Evolutionary conservation across 2,888 invertebrate species (phyloP).

Genomic region (Hemithea aestivaria): DNA sequence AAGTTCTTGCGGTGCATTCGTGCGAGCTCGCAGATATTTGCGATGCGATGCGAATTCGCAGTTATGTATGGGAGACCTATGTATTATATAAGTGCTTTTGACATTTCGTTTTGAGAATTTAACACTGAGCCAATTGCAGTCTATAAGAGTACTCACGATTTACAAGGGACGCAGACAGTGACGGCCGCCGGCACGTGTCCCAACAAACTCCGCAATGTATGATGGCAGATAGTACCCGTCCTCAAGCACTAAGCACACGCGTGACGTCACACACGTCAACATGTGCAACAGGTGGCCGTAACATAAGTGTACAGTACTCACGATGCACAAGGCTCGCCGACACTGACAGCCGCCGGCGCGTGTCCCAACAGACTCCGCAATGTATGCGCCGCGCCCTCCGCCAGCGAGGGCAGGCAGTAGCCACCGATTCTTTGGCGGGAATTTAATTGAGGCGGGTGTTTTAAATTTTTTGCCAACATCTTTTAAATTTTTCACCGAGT

Average conservation of each 20-base stretch:
- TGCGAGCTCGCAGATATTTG: too few relatives aligned
- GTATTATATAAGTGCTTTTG: too few relatives aligned
- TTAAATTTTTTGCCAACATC: too few relatives aligned
- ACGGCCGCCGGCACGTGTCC: slow-evolving; percentile 89
- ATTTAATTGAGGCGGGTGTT: too few relatives aligned
- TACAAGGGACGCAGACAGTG: slow-evolving; percentile 58
- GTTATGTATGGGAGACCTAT: too few relatives aligned
- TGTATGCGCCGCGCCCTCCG: slow-evolving; percentile 92
- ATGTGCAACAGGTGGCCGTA: slow-evolving; percentile 90
- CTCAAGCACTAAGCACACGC: slow-evolving; percentile 94
- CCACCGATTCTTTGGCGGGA: too few relatives aligned
- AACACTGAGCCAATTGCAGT: too few relatives aligned
- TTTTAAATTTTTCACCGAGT: too few relatives aligned
- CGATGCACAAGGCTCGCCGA: slow-evolving; percentile 69
- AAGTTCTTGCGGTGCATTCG: too few relatives aligned
- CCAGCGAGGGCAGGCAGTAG: slow-evolving; percentile 92
- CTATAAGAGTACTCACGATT: slow-evolving; percentile 67
- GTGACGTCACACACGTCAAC: slow-evolving; percentile 82
- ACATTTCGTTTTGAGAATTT: too few relatives aligned
- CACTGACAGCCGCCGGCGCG: slow-evolving; percentile 83
- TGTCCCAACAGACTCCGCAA: slow-evolving; percentile 89
- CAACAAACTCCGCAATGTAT: slow-evolving; percentile 88
- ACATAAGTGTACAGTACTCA: slow-evolving; percentile 35
- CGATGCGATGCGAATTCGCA: too few relatives aligned
- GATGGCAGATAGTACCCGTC: slow-evolving; percentile 94